Conservation (phyloP, 2,797 vertebrate species). For the Acanthornis magna region DNA sequence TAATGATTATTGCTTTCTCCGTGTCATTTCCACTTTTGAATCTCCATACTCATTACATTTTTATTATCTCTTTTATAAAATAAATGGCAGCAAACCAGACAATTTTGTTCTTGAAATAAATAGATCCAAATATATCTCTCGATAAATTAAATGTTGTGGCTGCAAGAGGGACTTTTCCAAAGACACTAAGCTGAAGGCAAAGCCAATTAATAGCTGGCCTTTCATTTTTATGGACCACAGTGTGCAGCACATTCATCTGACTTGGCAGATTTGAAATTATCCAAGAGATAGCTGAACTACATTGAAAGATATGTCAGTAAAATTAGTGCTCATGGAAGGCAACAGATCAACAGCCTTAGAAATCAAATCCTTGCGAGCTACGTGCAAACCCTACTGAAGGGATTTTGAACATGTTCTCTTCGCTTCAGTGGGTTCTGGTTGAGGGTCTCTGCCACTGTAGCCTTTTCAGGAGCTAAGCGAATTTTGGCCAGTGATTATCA, state of each 20-base stretch:
- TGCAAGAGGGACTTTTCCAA: conserved; percentile 6
- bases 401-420: not conserved
- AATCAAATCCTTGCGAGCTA: not conserved
- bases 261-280: conserved; percentile 39
- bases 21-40: conserved; percentile 69
- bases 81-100: conserved; percentile 50
- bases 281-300: not conserved
- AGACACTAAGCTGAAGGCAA: conserved; percentile 18
- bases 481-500: not conserved
- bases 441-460: accelerated
- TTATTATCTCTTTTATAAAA: conserved; percentile 72
- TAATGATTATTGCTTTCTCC: conserved; percentile 70
- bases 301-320: not conserved
- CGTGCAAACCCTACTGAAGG: not conserved
- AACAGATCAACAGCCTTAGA: not conserved
- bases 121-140: conserved; percentile 26
- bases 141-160: conserved; percentile 39
- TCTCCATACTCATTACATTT: conserved; percentile 70
- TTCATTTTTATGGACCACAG: conserved; percentile 8
- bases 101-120: conserved; percentile 40
- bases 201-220: conserved; percentile 43
- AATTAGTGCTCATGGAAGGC: conserved; percentile 3
- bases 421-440: not conserved
- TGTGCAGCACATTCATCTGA: not conserved
- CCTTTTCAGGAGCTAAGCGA: not conserved